These are phyloP conservation scores for Elysia crispata DNA, from an alignment of 2,888 invertebrate species.

Conservation along the genomic window DNA sequence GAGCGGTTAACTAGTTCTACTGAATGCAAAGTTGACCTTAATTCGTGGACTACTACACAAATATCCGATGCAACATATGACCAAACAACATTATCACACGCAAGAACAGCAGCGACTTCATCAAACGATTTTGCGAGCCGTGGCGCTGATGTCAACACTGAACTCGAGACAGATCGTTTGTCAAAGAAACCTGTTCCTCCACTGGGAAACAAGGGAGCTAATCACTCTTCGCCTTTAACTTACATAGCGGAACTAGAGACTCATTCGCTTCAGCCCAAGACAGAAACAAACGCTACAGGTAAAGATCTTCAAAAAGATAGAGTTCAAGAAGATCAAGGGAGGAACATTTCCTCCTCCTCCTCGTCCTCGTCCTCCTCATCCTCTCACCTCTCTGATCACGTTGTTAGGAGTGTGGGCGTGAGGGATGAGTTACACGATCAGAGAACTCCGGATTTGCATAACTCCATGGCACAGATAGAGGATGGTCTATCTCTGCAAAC, in stretches of 20 bases:
- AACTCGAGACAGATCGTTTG: neutral
- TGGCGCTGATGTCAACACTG: neutral
- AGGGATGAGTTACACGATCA: neutral
- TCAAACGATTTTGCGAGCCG: neutral
- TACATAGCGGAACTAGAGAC: too few relatives aligned
- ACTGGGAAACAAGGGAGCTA: constrained; percentile 1
- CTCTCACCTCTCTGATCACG: neutral
- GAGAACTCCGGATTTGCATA: neutral
- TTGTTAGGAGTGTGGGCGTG: neutral
- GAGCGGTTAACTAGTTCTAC: constrained; percentile 23
- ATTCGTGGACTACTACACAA: neutral
- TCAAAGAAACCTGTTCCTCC: neutral
- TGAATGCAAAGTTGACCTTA: neutral
- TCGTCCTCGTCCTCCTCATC: constrained; percentile 9
- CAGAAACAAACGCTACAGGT: too few relatives aligned
- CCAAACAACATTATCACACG: neutral
- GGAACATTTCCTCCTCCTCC: constrained; percentile 31
- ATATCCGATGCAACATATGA: neutral
- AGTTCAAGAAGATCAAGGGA: constrained; percentile 26
- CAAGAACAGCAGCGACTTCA: neutral
- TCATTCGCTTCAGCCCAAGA: too few relatives aligned
- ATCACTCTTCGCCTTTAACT: too few relatives aligned
- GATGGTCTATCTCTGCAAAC: constrained; percentile 2
- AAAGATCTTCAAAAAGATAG: constrained; percentile 16
- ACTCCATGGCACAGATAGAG: too few relatives aligned